phyloP scores from a whole-genome alignment of 2,113 vertebrate genomes.

The Patagioenas fasciata region DNA sequence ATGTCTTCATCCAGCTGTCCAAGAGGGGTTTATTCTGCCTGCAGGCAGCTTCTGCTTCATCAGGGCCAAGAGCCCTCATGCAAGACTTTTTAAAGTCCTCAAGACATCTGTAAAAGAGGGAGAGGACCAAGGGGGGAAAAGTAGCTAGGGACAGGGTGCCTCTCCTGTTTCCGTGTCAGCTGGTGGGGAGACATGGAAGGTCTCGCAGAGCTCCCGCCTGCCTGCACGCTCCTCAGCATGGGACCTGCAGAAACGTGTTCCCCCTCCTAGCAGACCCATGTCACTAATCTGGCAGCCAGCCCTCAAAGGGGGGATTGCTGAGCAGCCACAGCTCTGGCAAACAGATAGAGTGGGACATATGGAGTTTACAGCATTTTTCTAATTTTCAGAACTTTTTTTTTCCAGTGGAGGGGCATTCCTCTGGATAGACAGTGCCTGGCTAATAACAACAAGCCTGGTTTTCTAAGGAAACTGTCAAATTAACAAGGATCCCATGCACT shows the following conservation, averaged over 20 bases:
- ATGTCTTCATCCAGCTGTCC: conserved; percentile 75
- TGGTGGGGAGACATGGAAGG: background rate
- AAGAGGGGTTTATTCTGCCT: conserved; percentile 52
- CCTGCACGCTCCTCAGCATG: background rate
- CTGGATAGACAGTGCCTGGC: background rate
- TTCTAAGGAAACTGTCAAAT: background rate
- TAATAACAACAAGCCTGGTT: background rate
- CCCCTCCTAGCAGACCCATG: background rate
- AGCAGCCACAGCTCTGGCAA: conserved; percentile 15
- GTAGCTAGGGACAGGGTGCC: background rate
- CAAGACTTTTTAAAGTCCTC: background rate
- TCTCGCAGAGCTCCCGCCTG: background rate
- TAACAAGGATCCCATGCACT: background rate
- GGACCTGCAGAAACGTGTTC: conserved; percentile 40
- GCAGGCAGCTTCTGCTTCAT: conserved; percentile 25
- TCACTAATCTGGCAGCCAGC: conserved; percentile 32
- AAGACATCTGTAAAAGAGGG: background rate
- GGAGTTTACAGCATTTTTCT: background rate
- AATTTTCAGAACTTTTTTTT: background rate
- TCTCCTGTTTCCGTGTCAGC: background rate
- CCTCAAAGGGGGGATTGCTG: background rate
- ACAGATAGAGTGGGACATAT: background rate
- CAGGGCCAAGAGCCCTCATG: conserved; percentile 41
- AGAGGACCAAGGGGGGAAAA: background rate
- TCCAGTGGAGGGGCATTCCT: background rate